Evolutionary conservation across 1,140 invertebrate species (phyloP), one percentile per base, ranked within the genome.

Genomic region (Gonioctena quinquepunctata): DNA sequence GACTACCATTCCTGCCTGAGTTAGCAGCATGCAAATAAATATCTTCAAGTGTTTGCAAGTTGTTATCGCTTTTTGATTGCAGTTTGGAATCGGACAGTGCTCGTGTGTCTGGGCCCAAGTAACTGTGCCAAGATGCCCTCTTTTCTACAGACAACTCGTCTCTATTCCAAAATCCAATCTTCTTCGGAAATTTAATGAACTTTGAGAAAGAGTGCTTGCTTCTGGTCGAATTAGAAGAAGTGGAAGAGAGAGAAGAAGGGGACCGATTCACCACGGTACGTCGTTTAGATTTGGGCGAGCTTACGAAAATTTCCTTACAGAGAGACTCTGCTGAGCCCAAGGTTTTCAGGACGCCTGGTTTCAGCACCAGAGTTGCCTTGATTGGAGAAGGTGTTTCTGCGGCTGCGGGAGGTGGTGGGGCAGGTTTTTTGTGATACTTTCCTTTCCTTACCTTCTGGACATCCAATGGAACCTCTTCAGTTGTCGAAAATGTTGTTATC

Each of bases 371-470:
- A 2, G 77, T 83, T 22, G 81, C 82, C 75, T 79, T 83, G 7
- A 83, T 80, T 21, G 77, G 56, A 23, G 21, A 50, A 23, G 61
- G 23, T 6, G 57, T 25, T 22, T 42, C 4, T 49, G 56, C 23
- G 11, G 49, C 19, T 28, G 48, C 13, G 7, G 82, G 81, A 8
- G 82, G 81, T 42, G 66, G 63, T 13, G 82, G 82, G 6, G 82
- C 82, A 16, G 65, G 27, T 70, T 74, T 78, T 73, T 83, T 83
- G 27, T 81, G 73, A 59, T 83, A 83, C 71, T 77, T 81, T n/a
- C 82, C 82, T 18, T 74, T 74, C 33, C 82, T 69, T 11, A n/a
- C n/a, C 4, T 73, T 61, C 6, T 28, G n/a, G 69, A 62, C 66
- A 57, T 22, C 16, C 3, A 18, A 3, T 23, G 28, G 0, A 18